Conservation (phyloP, 1,140 invertebrate genomes). For the Lamellibrachia luymesi region DNA sequence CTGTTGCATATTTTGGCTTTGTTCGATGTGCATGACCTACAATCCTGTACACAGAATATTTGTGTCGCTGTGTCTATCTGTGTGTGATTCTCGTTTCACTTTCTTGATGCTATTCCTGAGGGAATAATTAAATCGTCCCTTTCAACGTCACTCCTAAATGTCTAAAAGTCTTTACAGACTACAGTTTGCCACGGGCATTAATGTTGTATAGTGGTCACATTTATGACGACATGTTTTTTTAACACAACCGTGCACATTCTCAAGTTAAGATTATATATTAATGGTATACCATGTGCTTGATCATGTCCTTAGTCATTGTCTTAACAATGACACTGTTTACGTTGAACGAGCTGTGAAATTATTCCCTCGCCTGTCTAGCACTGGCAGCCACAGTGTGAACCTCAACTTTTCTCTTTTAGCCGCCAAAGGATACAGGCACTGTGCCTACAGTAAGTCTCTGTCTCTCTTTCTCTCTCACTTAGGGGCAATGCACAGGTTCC, state of each 20-base stretch:
- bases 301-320: not conserved
- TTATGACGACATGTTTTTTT: not conserved
- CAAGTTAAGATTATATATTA: not conserved
- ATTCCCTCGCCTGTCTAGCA: not conserved
- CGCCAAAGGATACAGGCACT: slow-evolving; percentile 3
- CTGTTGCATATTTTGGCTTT: not conserved
- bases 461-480: not conserved
- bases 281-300: not conserved
- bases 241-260: not conserved
- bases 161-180: not conserved
- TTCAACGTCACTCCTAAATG: not conserved
- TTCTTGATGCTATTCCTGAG: not conserved
- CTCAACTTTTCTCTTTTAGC: not conserved
- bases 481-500: not conserved
- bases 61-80: not conserved
- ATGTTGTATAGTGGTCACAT: not conserved
- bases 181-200: not conserved
- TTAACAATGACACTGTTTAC: not conserved
- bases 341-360: not conserved
- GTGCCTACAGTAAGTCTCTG: not conserved
- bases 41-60: not conserved
- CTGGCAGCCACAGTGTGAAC: not conserved
- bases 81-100: not conserved
- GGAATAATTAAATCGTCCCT: not conserved
- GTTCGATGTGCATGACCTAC: not conserved